phyloP scores from a whole-genome alignment of 2,113 vertebrate genomes.

The Conger conger region DNA sequence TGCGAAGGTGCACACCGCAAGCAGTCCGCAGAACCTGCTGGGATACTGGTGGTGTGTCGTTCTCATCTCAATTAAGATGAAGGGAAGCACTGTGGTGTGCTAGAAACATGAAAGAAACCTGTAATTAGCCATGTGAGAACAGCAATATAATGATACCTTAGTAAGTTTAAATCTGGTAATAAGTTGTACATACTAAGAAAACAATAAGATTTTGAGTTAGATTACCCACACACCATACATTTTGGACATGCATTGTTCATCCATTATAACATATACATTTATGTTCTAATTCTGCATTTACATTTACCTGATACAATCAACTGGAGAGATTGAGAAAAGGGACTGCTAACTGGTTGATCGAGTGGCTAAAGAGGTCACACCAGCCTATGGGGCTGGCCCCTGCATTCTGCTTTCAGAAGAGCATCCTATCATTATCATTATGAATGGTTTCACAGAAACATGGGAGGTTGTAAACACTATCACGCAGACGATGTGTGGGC shows the following conservation, averaged over 20 bases:
- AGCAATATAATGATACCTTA: not conserved
- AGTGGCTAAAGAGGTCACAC: not conserved
- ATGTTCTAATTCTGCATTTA: not conserved
- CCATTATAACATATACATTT: not conserved
- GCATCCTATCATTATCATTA: not conserved
- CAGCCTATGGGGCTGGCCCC: not conserved
- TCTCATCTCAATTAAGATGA: constrained; percentile 98
- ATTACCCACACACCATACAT: not conserved
- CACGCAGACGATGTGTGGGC: not conserved
- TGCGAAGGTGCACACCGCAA: constrained; percentile 84
- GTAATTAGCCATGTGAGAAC: not conserved
- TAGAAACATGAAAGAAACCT: constrained; percentile 58
- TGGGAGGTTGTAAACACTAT: not conserved
- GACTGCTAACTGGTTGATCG: not conserved
- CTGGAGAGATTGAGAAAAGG: not conserved
- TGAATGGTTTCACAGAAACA: not conserved
- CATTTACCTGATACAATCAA: not conserved
- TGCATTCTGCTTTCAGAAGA: not conserved
- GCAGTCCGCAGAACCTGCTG: constrained; percentile 83
- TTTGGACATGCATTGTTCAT: not conserved
- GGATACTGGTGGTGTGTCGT: constrained; percentile 92
- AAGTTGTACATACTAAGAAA: not conserved
- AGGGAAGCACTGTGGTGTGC: constrained; percentile 97
- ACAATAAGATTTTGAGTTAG: not conserved
- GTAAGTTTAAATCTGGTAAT: not conserved